These are phyloP conservation scores for Zaprionus gabonicus DNA, from an alignment of 1,140 invertebrate genomes.

Conservation along the genomic window DNA sequence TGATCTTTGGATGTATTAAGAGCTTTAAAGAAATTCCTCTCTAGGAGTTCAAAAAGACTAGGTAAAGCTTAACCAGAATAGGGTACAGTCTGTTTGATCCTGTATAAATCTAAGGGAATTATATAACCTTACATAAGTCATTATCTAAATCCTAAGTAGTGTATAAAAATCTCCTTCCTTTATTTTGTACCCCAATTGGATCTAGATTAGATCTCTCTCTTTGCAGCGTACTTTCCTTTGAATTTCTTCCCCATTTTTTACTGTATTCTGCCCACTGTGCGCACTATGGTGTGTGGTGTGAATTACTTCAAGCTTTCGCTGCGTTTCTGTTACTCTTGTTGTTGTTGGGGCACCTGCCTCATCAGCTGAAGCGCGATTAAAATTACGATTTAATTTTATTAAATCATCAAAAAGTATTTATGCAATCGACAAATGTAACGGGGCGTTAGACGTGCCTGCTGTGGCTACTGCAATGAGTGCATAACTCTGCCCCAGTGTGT, in stretches of 20 bases:
- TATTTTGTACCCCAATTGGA: not conserved
- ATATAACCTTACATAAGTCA: too few relatives aligned
- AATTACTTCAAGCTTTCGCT: slow-evolving; percentile 69
- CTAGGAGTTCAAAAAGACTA: not conserved
- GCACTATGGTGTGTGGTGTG: slow-evolving; percentile 9
- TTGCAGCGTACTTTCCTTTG: not conserved
- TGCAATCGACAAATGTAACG: slow-evolving; percentile 66
- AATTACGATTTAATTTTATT: slow-evolving; percentile 81
- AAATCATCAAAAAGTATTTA: slow-evolving; percentile 78
- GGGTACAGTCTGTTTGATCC: too few relatives aligned
- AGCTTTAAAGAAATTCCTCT: not conserved
- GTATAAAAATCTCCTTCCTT: not conserved
- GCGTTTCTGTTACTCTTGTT: not conserved
- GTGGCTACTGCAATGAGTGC: slow-evolving; percentile 20
- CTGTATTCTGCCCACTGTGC: slow-evolving; percentile 28
- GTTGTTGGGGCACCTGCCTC: slow-evolving; percentile 25
- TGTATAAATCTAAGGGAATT: too few relatives aligned
- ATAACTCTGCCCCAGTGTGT: slow-evolving; percentile 15
- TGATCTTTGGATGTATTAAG: not conserved
- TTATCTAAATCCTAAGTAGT: too few relatives aligned
- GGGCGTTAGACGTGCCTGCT: slow-evolving; percentile 21
- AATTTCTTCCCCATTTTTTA: not conserved
- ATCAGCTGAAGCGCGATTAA: slow-evolving; percentile 63
- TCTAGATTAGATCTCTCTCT: too few relatives aligned
- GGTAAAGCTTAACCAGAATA: too few relatives aligned